A percentile compares a stretch with the other conserved stretches of the same genome.
Conservation (phyloP, 2,797 vertebrate genomes). For the Podarcis lilfordi region DNA sequence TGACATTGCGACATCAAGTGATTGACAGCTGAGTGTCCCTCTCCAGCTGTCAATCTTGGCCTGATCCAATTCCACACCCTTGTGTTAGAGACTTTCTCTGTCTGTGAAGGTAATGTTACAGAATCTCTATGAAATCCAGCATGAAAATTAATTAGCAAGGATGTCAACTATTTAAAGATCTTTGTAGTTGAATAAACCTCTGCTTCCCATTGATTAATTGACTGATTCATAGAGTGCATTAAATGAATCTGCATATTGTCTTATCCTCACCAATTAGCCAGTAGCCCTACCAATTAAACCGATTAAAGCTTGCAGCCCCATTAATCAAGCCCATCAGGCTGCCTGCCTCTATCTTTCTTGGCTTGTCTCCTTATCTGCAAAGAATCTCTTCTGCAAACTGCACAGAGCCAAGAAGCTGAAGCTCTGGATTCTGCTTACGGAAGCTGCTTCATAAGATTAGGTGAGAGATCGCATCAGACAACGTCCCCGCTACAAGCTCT, state of each 20-base stretch:
- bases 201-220: constrained; percentile 19
- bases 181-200: neutral
- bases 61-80: no score
- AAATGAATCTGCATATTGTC: constrained; percentile 23
- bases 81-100: neutral
- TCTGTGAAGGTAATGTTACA: neutral
- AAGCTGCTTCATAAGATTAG: neutral
- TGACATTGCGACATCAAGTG: no score
- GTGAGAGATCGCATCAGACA: neutral
- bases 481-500: neutral
- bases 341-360: neutral
- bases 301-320: constrained; percentile 16
- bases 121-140: neutral
- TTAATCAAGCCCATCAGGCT: constrained; percentile 1
- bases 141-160: constrained; percentile 39
- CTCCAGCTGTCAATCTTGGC: no score
- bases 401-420: neutral
- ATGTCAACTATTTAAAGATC: neutral
- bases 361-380: constrained; percentile 17
- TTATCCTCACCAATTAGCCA: constrained; percentile 5
- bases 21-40: no score
- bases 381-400: neutral
- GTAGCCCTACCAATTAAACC: constrained; percentile 12
- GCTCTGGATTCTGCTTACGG: neutral
- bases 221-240: neutral